Percentiles rank a stretch among this genome's conserved stretches.
Evolutionary conservation across 1,140 invertebrate species (phyloP).

Genomic region (Pentalonia nigronervosa): DNA sequence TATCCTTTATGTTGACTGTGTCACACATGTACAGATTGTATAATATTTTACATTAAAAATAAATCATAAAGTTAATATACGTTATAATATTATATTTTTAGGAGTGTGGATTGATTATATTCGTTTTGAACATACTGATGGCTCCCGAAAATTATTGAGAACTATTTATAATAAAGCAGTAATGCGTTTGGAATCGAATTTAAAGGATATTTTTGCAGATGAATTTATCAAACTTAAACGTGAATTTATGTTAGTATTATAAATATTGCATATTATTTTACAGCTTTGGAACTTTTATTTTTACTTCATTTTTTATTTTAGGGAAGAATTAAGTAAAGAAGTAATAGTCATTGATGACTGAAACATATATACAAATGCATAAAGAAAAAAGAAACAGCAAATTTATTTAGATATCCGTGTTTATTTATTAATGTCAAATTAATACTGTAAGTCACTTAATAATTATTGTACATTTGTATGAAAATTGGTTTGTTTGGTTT

Average conservation of each 20-base stretch:
- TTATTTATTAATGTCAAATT: background rate
- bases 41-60: background rate
- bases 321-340: background rate
- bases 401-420: background rate
- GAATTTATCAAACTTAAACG: background rate
- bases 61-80: background rate
- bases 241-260: slow-evolving; percentile 11
- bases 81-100: background rate
- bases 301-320: background rate
- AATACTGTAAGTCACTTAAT: background rate
- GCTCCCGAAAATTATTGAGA: background rate
- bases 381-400: background rate
- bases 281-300: background rate
- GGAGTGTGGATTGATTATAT: background rate
- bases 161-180: background rate
- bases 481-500: background rate
- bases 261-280: background rate
- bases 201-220: too few species aligned
- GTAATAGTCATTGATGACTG: background rate
- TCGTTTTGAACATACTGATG: background rate
- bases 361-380: background rate
- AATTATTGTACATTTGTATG: background rate
- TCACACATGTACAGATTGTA: background rate
- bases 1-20: background rate
- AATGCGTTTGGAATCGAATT: background rate